These are phyloP conservation scores for Macropis europaea DNA, from an alignment of 2,888 invertebrate genomes.

Conservation along the genomic window DNA sequence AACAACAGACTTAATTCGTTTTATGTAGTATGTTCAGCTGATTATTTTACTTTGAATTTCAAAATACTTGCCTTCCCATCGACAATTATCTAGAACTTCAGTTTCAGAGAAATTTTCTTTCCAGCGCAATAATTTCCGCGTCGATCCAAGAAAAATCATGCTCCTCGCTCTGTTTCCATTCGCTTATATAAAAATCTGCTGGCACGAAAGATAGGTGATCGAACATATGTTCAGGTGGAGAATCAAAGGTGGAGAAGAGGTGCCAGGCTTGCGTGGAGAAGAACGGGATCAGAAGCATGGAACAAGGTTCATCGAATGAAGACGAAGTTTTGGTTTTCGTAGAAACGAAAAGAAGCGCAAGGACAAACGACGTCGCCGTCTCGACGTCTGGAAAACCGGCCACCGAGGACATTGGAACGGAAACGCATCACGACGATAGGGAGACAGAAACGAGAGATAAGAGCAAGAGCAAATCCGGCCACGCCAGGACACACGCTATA, in stretches of 20 bases:
- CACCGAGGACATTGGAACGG: constrained; percentile 53
- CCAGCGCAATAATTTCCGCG: no score
- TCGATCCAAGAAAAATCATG: neutral
- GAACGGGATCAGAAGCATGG: constrained; percentile 41
- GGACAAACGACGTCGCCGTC: constrained; percentile 51
- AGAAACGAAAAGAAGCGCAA: constrained; percentile 15
- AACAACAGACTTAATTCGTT: no score
- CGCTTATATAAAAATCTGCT: neutral
- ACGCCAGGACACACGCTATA: constrained; percentile 88
- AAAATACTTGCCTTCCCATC: no score
- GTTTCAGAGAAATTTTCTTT: no score
- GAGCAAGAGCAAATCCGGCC: constrained; percentile 82
- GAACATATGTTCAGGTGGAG: constrained; percentile 62
- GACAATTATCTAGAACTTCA: no score
- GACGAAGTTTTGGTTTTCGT: constrained; percentile 10
- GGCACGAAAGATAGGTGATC: neutral
- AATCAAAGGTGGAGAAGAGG: constrained; percentile 27
- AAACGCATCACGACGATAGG: constrained; percentile 79
- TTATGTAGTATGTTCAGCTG: no score
- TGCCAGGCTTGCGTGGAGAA: constrained; percentile 55
- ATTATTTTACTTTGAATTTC: no score
- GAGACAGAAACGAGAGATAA: constrained; percentile 71
- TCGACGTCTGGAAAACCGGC: constrained; percentile 48
- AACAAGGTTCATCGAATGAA: constrained; percentile 34
- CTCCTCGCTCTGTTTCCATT: neutral